Evolutionary conservation across 30 jellyfish, hydroid and myxozoan species (phyloP).

Genomic region (Morbakka virulenta): DNA sequence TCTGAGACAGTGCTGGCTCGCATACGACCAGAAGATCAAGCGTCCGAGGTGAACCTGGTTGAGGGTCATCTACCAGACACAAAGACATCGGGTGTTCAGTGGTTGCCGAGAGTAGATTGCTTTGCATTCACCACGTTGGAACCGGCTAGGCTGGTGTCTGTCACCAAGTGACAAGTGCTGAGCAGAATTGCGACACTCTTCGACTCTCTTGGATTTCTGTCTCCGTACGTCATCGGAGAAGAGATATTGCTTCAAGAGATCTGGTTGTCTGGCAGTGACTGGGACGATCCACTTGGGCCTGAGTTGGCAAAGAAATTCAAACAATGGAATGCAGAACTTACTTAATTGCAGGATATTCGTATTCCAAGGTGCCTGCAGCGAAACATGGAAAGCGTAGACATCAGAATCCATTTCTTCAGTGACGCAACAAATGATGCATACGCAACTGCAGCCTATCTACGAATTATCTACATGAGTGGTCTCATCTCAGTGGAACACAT

Average conservation of each 20-base stretch:
- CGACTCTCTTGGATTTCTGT: conserved; percentile 43
- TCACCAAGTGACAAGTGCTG: conserved; percentile 32
- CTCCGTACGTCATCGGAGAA: conserved; percentile 26
- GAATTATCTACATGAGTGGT: neutral
- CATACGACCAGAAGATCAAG: conserved; percentile 50
- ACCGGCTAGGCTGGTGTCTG: conserved; percentile 14
- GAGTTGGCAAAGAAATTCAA: conserved; percentile 3
- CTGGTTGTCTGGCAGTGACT: conserved; percentile 14
- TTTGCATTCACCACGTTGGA: conserved; percentile 10
- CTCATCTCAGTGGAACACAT: neutral
- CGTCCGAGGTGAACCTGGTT: conserved; percentile 26
- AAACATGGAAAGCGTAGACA: neutral
- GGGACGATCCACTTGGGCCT: conserved; percentile 34
- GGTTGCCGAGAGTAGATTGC: conserved; percentile 10
- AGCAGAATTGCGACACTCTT: conserved; percentile 15
- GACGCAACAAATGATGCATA: conserved; percentile 45
- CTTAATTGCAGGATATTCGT: neutral
- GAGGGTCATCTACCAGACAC: conserved; percentile 17
- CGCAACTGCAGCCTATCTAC: conserved; percentile 23
- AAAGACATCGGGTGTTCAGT: conserved; percentile 25
- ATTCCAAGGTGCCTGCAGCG: conserved; percentile 25
- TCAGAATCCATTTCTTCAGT: conserved; percentile 15
- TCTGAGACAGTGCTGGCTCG: conserved; percentile 31
- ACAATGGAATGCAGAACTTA: conserved; percentile 13
- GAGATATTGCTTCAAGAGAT: neutral